Base-by-base conservation (phyloP, 2,113 vertebrate species). In the Glaucidium brasilianum region DNA sequence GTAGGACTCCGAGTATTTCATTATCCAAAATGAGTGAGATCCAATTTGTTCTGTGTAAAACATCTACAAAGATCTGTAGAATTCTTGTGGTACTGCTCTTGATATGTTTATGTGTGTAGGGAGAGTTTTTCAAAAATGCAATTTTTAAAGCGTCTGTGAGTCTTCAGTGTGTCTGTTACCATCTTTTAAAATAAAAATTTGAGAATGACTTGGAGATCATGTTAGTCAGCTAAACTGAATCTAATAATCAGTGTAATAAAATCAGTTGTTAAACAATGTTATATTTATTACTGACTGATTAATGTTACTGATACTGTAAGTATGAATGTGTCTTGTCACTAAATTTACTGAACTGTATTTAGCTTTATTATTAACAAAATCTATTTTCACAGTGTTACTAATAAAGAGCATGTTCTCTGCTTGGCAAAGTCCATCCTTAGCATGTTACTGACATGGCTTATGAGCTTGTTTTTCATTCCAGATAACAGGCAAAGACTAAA, bases 321-420 rank as follows among this genome's bases (percentile, higher is more conserved):
- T 76, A 91, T 67, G 22, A 95, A 77, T 55, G 32, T 91, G 66
- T 85, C 83, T 94, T 73, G 73, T 75, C 14, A 30, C 88, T 96
- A 71, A 45, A 91, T 82, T 64, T 90, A 89, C 66, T 96, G 90
- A 97, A 84, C 60, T 80, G 49, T 53, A 47, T 91, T 90, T 90
- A 85, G 71, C 52, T 84, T 93, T 66, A 67, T 75, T 78, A n/a
- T 90, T 77, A 94, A 94, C 69, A 53, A 90, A 88, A 77, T 43
- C 45, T 90, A 10, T 67, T 90, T 96, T 92, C 89, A 84, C 83
- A 45, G 88, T 89, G 45, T 56, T n/a, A 95, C 96, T 92, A 98
- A 94, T 83, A 85, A 95, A 97, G 76, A 97, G 96, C 97, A 97
- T 98, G 97, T 81, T 91, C 76, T 96, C 72, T 94, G 98, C 98